Conservation (phyloP, 2,113 vertebrate species). For the Pollachius pollachius region DNA sequence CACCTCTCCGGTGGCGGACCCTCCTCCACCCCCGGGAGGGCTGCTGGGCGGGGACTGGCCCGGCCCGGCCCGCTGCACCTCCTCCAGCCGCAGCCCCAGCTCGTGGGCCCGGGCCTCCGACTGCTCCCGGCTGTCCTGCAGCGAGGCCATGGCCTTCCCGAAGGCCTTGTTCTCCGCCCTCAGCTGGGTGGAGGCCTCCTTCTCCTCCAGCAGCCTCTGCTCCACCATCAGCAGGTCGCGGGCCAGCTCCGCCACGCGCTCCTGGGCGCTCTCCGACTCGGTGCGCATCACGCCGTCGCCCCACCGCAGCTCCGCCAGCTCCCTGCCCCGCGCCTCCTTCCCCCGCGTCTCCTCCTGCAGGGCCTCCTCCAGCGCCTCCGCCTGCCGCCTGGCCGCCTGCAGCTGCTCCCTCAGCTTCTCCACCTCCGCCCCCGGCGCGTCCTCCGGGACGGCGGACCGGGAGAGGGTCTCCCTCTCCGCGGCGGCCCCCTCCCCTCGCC, state of each 20-base stretch:
- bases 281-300: conserved; percentile 91
- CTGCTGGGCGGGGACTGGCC: conserved; percentile 41
- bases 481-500: conserved; percentile 61
- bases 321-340: conserved; percentile 70
- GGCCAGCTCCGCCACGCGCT: conserved; percentile 92
- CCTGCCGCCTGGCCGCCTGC: conserved; percentile 66
- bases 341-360: conserved; percentile 73
- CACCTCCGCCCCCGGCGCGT: conserved; percentile 78
- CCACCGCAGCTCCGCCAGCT: conserved; percentile 83
- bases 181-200: conserved; percentile 77
- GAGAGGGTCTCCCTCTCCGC: conserved; percentile 82
- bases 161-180: conserved; percentile 85
- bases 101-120: conserved; percentile 70
- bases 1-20: conserved; percentile 70
- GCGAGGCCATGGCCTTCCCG: conserved; percentile 86
- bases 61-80: conserved; percentile 57
- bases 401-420: conserved; percentile 77
- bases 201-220: conserved; percentile 82
- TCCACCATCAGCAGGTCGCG: conserved; percentile 86
- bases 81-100: conserved; percentile 68
- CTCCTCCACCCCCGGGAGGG: conserved; percentile 15
- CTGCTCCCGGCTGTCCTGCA: conserved; percentile 86
- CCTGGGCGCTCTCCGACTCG: conserved; percentile 90
- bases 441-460: conserved; percentile 67
- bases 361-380: conserved; percentile 67